phyloP scores from a whole-genome alignment of 2,888 invertebrate genomes.

The Ennomos erosarius region DNA sequence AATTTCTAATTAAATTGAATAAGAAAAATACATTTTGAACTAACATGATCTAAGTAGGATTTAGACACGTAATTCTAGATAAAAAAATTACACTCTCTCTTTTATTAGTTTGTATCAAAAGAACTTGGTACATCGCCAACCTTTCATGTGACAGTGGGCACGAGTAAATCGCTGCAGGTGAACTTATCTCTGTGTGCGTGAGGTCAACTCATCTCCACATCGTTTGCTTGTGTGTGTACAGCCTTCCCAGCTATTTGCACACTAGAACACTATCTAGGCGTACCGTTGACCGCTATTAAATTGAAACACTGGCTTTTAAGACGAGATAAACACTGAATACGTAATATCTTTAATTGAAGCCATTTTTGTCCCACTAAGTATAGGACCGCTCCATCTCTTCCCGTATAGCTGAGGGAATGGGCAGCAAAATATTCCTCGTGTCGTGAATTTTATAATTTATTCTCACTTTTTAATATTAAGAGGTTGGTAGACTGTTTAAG shows the following conservation, averaged over 20 bases:
- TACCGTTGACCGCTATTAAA: constrained; percentile 35
- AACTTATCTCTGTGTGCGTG: constrained; percentile 68
- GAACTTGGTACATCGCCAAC: constrained; percentile 46
- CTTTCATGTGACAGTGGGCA: constrained; percentile 76
- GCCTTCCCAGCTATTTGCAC: constrained; percentile 39
- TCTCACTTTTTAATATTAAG: too few species aligned
- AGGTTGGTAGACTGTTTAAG: too few species aligned
- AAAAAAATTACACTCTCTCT: too few species aligned
- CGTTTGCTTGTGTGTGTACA: constrained; percentile 47
- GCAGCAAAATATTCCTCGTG: too few species aligned
- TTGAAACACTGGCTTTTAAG: constrained; percentile 20
- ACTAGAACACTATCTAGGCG: constrained; percentile 33
- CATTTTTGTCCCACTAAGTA: too few species aligned
- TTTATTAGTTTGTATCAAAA: background rate
- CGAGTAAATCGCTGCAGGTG: constrained; percentile 79
- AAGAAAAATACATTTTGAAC: too few species aligned
- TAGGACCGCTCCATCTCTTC: too few species aligned
- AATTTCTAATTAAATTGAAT: too few species aligned
- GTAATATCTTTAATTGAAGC: constrained; percentile 3
- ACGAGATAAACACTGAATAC: constrained; percentile 18
- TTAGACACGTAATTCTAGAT: too few species aligned
- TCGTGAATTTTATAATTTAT: too few species aligned
- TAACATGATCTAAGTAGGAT: too few species aligned
- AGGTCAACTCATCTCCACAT: constrained; percentile 66
- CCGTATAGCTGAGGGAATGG: too few species aligned